Evolutionary conservation across 2,797 vertebrate species (phyloP).

Genomic region (Graptemys geographica): DNA sequence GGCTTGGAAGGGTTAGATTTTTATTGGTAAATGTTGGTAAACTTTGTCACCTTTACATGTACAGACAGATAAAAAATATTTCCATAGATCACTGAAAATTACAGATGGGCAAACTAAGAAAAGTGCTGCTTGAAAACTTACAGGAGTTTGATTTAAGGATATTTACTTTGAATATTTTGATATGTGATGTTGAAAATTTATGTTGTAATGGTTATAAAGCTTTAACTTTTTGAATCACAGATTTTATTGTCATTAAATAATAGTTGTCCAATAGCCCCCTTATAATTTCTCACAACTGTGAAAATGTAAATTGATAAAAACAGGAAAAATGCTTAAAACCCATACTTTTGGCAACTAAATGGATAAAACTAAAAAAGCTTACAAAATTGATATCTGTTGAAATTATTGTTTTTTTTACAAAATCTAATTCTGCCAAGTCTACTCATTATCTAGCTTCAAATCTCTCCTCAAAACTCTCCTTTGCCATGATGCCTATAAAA

Average conservation of each 20-base stretch:
- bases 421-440: background rate
- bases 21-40: background rate
- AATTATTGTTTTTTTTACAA: background rate
- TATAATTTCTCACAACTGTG: background rate
- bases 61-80: background rate
- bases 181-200: background rate
- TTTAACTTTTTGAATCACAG: background rate
- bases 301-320: background rate
- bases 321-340: background rate
- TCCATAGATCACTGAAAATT: background rate
- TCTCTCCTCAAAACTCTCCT: background rate
- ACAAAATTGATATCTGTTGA: background rate
- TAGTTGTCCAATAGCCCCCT: background rate
- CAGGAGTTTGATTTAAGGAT: background rate
- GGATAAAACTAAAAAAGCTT: background rate
- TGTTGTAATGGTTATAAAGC: background rate
- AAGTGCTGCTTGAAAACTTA: background rate
- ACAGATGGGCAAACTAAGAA: background rate
- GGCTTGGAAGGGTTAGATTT: background rate
- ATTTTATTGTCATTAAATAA: background rate
- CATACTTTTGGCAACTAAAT: background rate
- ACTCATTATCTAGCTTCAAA: background rate
- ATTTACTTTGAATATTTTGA: background rate
- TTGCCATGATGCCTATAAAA: background rate
- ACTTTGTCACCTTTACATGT: background rate